Percentiles rank a stretch among this genome's conserved stretches.
Evolutionary conservation across 2,888 invertebrate genomes (phyloP).

Genomic region (Heliconius aoede): DNA sequence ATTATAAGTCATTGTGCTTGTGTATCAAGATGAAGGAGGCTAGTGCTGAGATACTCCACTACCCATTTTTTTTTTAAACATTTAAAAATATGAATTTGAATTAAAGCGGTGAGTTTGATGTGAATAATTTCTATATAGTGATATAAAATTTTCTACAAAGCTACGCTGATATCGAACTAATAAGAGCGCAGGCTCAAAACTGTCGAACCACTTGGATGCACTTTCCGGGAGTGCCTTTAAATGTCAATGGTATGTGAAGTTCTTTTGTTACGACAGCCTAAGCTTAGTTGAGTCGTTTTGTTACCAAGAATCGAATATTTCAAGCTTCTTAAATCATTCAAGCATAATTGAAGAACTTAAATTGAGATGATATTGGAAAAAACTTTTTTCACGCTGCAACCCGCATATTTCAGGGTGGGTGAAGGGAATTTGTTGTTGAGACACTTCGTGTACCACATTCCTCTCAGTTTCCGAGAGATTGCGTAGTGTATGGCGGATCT

Average conservation of each 20-base stretch:
- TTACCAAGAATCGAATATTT: conserved; percentile 16
- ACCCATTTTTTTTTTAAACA: too few relatives aligned
- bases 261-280: conserved; percentile 40
- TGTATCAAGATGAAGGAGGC: background rate
- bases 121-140: background rate
- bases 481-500: background rate
- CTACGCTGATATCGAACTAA: conserved; percentile 57
- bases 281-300: conserved; percentile 34
- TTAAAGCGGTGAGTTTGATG: background rate
- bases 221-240: conserved; percentile 48
- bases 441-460: too few relatives aligned
- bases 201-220: conserved; percentile 51
- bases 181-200: conserved; percentile 78
- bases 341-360: conserved; percentile 5
- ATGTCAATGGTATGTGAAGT: conserved; percentile 52
- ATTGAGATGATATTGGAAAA: background rate
- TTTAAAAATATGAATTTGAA: too few relatives aligned
- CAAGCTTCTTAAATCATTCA: background rate
- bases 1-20: background rate
- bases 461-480: background rate
- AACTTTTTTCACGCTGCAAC: background rate
- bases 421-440: too few relatives aligned
- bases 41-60: too few relatives aligned
- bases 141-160: background rate
- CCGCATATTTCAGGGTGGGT: background rate